Conservation (phyloP, 2,888 invertebrate species). For the Pristionchus entomophagus region DNA sequence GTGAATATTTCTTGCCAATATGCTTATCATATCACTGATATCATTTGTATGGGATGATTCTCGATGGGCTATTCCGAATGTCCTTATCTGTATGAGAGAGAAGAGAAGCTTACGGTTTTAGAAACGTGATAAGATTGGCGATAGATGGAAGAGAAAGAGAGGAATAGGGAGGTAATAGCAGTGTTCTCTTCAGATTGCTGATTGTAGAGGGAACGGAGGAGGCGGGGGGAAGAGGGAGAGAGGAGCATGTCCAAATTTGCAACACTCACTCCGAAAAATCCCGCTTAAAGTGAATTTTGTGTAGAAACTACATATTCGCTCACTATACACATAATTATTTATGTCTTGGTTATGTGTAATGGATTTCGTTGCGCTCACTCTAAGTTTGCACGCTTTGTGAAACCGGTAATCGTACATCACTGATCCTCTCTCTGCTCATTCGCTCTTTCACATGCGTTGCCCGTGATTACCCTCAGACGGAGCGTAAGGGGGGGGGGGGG, state of each 20-base stretch:
- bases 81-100: not conserved
- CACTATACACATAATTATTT: no score
- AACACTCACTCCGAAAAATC: no score
- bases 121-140: not conserved
- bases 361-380: no score
- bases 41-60: conserved; percentile 3
- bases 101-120: not conserved
- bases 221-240: no score
- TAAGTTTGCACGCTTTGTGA: not conserved
- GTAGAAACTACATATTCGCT: no score
- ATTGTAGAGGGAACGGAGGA: no score
- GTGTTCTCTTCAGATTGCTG: not conserved
- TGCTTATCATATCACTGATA: not conserved
- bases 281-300: no score
- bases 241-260: no score
- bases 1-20: not conserved
- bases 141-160: not conserved
- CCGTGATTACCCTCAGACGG: not conserved
- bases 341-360: no score
- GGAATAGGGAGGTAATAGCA: not conserved
- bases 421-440: not conserved
- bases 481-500: not conserved
- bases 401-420: not conserved
- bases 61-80: not conserved
- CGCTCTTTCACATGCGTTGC: not conserved